A percentile compares a stretch with the other conserved stretches of the same genome.
Evolutionary conservation across 2,888 invertebrate species (phyloP).

Genomic region (Conomelus anceps): DNA sequence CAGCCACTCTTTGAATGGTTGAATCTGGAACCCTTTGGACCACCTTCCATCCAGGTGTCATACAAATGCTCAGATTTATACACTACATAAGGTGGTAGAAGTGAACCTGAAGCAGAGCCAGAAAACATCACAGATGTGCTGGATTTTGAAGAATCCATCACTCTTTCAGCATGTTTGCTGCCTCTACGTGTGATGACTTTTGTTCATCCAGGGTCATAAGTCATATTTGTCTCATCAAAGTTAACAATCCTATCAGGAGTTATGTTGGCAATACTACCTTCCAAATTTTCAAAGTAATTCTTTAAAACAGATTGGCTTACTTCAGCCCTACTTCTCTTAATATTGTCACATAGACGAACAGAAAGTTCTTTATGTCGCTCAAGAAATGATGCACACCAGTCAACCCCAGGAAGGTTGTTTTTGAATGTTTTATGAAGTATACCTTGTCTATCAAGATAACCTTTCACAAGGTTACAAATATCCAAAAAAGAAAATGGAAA

Average conservation of each 20-base stretch:
- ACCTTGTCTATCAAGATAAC: constrained; percentile 5
- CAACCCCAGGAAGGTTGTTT: constrained; percentile 15
- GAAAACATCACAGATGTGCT: constrained; percentile 39
- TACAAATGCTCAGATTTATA: constrained; percentile 38
- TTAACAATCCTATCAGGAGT: neutral
- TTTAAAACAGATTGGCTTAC: neutral
- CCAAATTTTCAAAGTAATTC: neutral
- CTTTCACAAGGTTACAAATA: constrained; percentile 23
- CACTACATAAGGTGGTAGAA: constrained; percentile 37
- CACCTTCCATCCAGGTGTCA: constrained; percentile 39
- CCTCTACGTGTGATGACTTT: neutral
- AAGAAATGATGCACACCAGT: no score
- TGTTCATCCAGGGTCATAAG: neutral
- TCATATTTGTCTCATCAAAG: neutral
- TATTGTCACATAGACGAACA: neutral
- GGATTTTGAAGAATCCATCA: no score
- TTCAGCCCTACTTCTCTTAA: neutral
- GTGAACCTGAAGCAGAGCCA: constrained; percentile 36
- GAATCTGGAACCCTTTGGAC: constrained; percentile 34
- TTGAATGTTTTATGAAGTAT: constrained; percentile 5
- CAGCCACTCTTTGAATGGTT: neutral
- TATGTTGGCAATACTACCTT: neutral
- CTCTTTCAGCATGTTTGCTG: neutral
- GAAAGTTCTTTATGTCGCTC: neutral
- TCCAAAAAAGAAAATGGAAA: constrained; percentile 24